Conservation (phyloP, 2,113 vertebrate genomes). For the Rhagologus leucostigma region DNA sequence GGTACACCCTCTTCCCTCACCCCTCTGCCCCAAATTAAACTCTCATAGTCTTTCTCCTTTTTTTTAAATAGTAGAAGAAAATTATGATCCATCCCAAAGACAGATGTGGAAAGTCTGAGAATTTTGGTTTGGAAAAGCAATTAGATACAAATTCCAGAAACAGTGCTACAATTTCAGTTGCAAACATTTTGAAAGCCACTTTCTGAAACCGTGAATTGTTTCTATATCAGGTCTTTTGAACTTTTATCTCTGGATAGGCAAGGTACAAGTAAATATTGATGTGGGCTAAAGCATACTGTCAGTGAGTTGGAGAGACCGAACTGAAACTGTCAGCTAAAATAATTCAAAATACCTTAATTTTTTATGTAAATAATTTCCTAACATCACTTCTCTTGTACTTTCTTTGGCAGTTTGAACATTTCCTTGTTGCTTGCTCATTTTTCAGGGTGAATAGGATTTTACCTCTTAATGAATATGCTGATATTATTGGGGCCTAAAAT, state of each 20-base stretch:
- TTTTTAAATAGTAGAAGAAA: not conserved
- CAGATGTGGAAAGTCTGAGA: not conserved
- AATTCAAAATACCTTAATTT: not conserved
- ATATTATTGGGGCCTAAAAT: not conserved
- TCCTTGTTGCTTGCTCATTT: not conserved
- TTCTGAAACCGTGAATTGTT: not conserved
- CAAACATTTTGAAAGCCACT: not conserved
- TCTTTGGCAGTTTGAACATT: not conserved
- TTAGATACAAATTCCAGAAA: not conserved
- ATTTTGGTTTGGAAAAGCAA: not conserved
- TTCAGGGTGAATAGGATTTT: not conserved
- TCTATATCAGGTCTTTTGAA: not conserved
- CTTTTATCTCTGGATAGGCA: not conserved
- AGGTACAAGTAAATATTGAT: not conserved
- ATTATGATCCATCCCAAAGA: not conserved
- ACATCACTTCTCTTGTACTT: not conserved
- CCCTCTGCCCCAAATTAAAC: not conserved
- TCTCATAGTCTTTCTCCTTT: not conserved
- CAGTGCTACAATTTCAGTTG: not conserved
- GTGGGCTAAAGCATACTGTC: not conserved
- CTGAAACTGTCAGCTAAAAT: not conserved
- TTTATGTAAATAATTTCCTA: not conserved
- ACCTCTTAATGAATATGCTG: not conserved
- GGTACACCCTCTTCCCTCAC: fast-evolving
- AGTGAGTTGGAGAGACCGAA: not conserved